Conservation (phyloP, 1,140 invertebrate genomes). For the Mercenaria mercenaria region DNA sequence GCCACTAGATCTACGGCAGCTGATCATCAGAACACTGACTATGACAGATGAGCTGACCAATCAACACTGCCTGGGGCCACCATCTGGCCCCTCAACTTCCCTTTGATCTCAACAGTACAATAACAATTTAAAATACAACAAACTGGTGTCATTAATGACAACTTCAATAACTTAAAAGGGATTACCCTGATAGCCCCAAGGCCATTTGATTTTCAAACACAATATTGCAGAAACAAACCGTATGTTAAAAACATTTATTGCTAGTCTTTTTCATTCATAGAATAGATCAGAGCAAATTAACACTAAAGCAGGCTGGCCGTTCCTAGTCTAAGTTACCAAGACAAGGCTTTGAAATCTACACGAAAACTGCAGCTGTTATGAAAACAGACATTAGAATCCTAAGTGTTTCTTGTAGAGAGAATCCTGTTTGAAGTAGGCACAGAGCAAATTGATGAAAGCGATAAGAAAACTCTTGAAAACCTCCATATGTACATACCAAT, state of each 20-base stretch:
- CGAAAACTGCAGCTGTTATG: slow-evolving; percentile 44
- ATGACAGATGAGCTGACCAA: slow-evolving; percentile 48
- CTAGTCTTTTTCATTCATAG: neutral
- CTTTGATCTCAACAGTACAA: slow-evolving; percentile 21
- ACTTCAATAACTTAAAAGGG: neutral
- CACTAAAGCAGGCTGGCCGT: neutral
- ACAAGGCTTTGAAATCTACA: slow-evolving; percentile 56
- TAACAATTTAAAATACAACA: slow-evolving; percentile 37
- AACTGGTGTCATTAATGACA: slow-evolving; percentile 29
- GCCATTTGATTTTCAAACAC: slow-evolving; percentile 9
- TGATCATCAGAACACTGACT: neutral
- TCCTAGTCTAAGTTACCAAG: neutral
- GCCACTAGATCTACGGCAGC: neutral
- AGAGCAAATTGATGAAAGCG: slow-evolving; percentile 54
- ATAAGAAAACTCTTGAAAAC: slow-evolving; percentile 59
- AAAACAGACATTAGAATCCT: slow-evolving; percentile 46
- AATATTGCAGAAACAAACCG: slow-evolving; percentile 46
- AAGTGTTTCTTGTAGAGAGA: slow-evolving; percentile 49
- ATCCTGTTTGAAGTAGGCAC: slow-evolving; percentile 57
- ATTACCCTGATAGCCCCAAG: slow-evolving; percentile 4
- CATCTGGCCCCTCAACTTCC: slow-evolving; percentile 26
- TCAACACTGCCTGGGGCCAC: slow-evolving; percentile 16
- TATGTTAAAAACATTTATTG: slow-evolving; percentile 44
- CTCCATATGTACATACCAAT: slow-evolving; percentile 58
- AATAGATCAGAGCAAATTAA: neutral